Evolutionary conservation across 2,113 vertebrate genomes (phyloP).

Genomic region (Crotalus helleri): DNA sequence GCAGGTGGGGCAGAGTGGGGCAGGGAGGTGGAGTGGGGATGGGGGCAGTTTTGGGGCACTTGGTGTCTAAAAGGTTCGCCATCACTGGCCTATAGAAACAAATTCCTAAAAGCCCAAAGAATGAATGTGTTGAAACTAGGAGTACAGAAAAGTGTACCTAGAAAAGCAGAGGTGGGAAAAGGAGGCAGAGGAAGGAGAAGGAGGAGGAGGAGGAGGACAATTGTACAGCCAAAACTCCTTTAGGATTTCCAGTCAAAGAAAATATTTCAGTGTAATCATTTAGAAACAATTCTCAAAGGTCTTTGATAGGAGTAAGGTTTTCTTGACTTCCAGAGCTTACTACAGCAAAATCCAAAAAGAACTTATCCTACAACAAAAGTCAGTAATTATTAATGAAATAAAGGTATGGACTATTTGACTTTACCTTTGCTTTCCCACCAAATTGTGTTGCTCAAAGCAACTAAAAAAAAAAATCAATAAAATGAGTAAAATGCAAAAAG

Average conservation of each 20-base stretch:
- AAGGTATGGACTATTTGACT: background rate
- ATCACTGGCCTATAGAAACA: background rate
- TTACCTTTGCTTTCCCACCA: background rate
- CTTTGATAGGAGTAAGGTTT: background rate
- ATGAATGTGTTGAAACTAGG: background rate
- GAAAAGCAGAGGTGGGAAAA: background rate
- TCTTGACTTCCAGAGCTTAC: background rate
- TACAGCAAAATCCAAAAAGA: slow-evolving; percentile 3
- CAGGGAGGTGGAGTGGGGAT: no score
- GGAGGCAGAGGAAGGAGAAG: background rate
- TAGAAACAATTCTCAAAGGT: background rate
- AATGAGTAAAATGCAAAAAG: background rate
- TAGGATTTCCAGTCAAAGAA: background rate
- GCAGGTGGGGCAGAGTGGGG: no score
- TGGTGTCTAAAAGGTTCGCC: no score
- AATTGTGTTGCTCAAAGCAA: background rate
- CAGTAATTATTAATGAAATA: background rate
- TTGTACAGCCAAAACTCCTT: background rate
- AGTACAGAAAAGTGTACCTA: no score
- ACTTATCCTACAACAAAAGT: background rate
- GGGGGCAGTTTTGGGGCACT: no score
- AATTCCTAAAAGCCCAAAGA: background rate
- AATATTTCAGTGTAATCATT: background rate
- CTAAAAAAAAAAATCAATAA: background rate
- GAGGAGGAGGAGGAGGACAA: no score